Conservation (phyloP, 2,113 vertebrate species). For the Peromyscus polionotus region DNA sequence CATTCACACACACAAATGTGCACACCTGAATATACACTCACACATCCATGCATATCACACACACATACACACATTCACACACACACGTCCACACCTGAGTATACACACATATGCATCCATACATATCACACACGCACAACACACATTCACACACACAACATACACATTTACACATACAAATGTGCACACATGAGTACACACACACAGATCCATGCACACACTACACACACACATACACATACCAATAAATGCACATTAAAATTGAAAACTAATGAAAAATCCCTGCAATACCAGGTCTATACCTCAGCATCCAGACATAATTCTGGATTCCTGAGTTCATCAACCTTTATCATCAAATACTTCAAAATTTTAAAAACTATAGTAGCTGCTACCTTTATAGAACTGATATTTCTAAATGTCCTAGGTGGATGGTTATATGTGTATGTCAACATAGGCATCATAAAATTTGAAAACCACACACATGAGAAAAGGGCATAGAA, state of each 20-base stretch:
- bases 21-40: not conserved
- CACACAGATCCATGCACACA: not conserved
- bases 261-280: not conserved
- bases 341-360: not conserved
- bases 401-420: not conserved
- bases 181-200: not conserved
- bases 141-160: not conserved
- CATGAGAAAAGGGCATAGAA: slow-evolving; percentile 20
- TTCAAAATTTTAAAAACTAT: not conserved
- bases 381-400: not conserved
- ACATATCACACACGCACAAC: not conserved
- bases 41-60: not conserved
- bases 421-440: not conserved
- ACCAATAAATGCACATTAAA: not conserved
- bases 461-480: slow-evolving; percentile 54
- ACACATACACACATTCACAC: not conserved
- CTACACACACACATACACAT: not conserved
- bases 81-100: not conserved
- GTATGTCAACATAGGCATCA: not conserved
- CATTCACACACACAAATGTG: not conserved
- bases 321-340: not conserved
- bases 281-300: fast-evolving
- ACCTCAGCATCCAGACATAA: not conserved
- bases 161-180: not conserved
- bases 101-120: not conserved